These are phyloP conservation scores for Lucifuga dentata DNA, from an alignment of 2,113 vertebrate species.

Conservation along the genomic window DNA sequence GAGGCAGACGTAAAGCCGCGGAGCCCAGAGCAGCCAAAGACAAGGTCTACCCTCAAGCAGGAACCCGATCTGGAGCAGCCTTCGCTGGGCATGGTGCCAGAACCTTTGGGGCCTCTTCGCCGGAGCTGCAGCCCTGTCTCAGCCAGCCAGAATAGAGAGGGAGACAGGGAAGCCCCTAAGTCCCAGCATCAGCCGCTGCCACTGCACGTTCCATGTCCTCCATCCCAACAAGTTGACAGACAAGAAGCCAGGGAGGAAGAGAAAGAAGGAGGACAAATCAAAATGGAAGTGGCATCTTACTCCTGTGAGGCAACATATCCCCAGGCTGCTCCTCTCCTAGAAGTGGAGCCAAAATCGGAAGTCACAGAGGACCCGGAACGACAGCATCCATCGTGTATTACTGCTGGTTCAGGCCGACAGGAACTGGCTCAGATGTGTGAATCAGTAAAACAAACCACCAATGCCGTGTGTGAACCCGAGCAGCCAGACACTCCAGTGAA, in stretches of 20 bases:
- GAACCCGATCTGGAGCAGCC: slow-evolving; percentile 46
- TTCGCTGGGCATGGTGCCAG: slow-evolving; percentile 13
- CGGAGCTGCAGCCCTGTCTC: slow-evolving; percentile 48
- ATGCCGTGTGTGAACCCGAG: slow-evolving; percentile 17
- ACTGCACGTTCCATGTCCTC: slow-evolving; percentile 40
- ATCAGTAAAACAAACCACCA: slow-evolving; percentile 15
- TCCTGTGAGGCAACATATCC: slow-evolving; percentile 78
- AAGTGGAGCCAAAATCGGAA: slow-evolving; percentile 78
- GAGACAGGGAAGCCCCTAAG: slow-evolving; percentile 9
- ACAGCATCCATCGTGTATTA: slow-evolving; percentile 23
- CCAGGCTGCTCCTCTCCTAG: slow-evolving; percentile 65
- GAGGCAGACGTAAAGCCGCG: slow-evolving; percentile 86
- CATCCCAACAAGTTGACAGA: slow-evolving; percentile 8
- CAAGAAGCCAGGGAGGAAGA: slow-evolving; percentile 81
- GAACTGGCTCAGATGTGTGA: slow-evolving; percentile 18
- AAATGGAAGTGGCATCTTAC: slow-evolving; percentile 78
- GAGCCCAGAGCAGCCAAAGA: slow-evolving; percentile 68
- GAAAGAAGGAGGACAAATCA: slow-evolving; percentile 73
- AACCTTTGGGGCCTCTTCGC: slow-evolving; percentile 37
- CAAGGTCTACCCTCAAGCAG: slow-evolving; percentile 44
- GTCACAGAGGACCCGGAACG: slow-evolving; percentile 34
- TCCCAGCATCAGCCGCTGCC: slow-evolving; percentile 31
- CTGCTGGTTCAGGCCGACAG: slow-evolving; percentile 25
- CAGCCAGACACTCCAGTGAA: slow-evolving; percentile 29
- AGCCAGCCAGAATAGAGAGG: slow-evolving; percentile 13